Conservation (phyloP, 2,797 vertebrate species). For the Pantherophis vulpinus region DNA sequence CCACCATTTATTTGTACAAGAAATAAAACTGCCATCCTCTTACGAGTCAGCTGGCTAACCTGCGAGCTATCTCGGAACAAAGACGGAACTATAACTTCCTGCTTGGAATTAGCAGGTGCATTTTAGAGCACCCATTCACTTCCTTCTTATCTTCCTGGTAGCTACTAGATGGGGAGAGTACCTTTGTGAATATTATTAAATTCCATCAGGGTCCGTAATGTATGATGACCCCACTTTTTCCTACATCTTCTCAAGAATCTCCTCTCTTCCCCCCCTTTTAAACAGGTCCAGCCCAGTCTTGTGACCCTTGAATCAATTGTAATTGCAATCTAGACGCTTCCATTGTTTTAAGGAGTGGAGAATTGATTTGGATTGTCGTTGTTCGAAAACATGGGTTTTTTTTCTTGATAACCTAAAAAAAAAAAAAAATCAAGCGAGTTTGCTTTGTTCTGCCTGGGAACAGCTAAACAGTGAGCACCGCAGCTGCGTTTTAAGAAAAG, state of each 20-base stretch:
- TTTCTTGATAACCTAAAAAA: conserved; percentile 9
- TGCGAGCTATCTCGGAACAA: neutral
- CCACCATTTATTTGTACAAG: neutral
- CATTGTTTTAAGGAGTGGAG: no score
- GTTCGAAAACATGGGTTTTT: conserved; percentile 35
- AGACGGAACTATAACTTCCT: neutral
- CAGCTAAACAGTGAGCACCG: conserved; percentile 62
- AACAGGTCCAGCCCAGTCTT: neutral
- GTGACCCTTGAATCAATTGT: no score
- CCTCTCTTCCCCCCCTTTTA: neutral
- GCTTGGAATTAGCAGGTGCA: conserved; percentile 40
- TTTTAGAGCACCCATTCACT: conserved; percentile 46
- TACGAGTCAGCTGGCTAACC: neutral
- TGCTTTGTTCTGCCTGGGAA: conserved; percentile 53
- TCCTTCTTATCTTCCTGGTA: conserved; percentile 47
- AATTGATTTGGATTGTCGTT: conserved; percentile 25
- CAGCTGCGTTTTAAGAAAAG: conserved; percentile 27
- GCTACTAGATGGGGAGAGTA: neutral
- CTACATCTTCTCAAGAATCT: neutral
- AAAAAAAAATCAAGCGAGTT: conserved; percentile 20
- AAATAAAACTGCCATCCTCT: neutral
- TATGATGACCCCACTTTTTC: neutral
- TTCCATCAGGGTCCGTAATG: neutral
- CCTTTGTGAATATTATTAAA: neutral
- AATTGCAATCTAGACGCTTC: neutral